Evolutionary conservation across 2,113 vertebrate genomes (phyloP), one percentile per base, ranked within the genome.

Genomic region (Garra rufa): DNA sequence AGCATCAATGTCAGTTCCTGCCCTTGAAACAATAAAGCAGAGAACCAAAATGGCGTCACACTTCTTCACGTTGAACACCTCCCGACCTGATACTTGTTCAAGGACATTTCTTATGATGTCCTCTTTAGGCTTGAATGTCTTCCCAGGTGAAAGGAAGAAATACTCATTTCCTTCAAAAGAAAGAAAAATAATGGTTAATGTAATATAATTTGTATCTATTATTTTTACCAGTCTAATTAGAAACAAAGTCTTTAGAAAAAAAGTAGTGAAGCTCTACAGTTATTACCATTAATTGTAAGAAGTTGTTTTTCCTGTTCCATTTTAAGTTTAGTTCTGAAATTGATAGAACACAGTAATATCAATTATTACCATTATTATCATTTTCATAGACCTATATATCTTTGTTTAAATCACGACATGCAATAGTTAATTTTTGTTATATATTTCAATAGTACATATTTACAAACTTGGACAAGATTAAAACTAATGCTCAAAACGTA

Each of bases 1-100:
- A 30, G 8, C 7, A 30, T 85, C 24, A 28, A 82, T 67, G n/a
- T 85, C 57, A 30, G 78, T 75, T 85, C 43, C 70, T 75, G 21
- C 7, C 50, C 70, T 24, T 30, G 71, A 76, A 19, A 24, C 17
- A 76, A 75, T 57, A 5, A 24, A 0, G 5, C 70, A 76, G 17
- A 65, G 48, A 46, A 48, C 38, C 15, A 76, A 19, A 15, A 83
- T 24, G 9, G 38, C 3, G 17, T 83, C 52, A 65, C 70, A 76
- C 46, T 57, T 57, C 0, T n/a, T 11, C 59, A 44, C 71, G 8
- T 0, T 21, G 4, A 0, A 3, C 63, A 85, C 75, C 19, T 44
- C 1, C 5, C 21, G 19, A 38, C 14, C 21, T 38, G 55, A 1
- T 26, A 3, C 19, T 57, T 48, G 11, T 70, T 52, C 1, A 30